Evolutionary conservation across 2,797 vertebrate genomes (phyloP).

Genomic region (Denticeps clupeoides): DNA sequence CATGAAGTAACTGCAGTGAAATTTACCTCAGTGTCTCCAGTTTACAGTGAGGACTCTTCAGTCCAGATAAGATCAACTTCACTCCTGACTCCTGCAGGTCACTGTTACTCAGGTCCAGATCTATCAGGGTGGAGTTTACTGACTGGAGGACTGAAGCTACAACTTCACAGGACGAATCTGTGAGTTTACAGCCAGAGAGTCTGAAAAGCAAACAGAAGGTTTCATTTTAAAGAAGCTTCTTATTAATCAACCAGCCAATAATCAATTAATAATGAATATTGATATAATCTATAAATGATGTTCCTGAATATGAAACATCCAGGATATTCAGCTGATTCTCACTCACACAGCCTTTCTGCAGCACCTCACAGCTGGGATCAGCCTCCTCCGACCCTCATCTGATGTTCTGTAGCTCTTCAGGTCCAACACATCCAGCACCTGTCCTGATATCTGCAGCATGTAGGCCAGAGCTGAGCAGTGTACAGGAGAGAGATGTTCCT

Average conservation of each 20-base stretch:
- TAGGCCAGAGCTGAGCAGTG: slow-evolving; percentile 13
- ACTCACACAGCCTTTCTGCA: slow-evolving; percentile 10
- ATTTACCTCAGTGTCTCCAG: slow-evolving; percentile 10
- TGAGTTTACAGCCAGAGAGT: background rate
- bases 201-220: background rate
- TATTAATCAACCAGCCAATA: too few species aligned
- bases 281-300: background rate
- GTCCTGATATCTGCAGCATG: slow-evolving; percentile 16
- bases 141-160: background rate
- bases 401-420: background rate
- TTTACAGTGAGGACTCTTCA: slow-evolving; percentile 8
- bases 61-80: background rate
- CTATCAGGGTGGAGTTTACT: slow-evolving; percentile 1
- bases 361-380: background rate
- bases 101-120: slow-evolving; percentile 7
- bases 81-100: rapidly evolving
- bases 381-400: background rate
- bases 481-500: background rate
- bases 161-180: background rate
- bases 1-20: too few species aligned
- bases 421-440: slow-evolving; percentile 15
- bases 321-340: background rate
- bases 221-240: too few species aligned
- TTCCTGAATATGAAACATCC: too few species aligned
- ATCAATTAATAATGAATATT: too few species aligned